Evolutionary conservation across 2,113 vertebrate species (phyloP), one percentile per base, ranked within the genome.

Genomic region (Prunella fulvescens): DNA sequence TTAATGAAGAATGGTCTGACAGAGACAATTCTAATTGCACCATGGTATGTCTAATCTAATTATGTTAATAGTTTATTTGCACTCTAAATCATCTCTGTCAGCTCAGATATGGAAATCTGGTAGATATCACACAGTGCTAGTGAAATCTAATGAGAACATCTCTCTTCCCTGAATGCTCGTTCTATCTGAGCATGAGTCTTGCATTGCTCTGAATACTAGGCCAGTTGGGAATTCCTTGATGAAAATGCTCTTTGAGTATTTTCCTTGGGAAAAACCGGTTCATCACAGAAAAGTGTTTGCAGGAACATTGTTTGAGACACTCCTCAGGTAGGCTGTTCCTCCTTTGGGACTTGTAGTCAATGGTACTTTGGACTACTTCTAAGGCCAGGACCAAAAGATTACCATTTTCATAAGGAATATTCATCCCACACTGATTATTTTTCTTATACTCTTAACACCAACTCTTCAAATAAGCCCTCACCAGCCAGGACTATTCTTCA

Each of bases 1-100:
- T 72, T 96, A 93, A 95, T 95, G 88, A 97, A 93, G 74, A 96
- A 96, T 90, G 39, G 72, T 73, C 92, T 94, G 88, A 94, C 72
- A 90, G 86, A 83, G 51, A 47, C 8, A 6, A 92, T 86, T 90
- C 51, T 96, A 88, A 90, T 93, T 96, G 76, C 85, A 84, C 71
- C 62, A 42, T 54, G 23, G 51, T 93, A 71, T 88, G 82, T 88
- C 92, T 96, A 93, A 92, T 93, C 86, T 93, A 88, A 94, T 94
- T 95, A 95, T 84, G 86, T 64, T 88, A 97, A 95, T 93, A 90
- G 77, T 78, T 91, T 94, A 93, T 94, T 92, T 92, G 91, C 64
- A 74, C 60, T 92, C 83, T 95, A 95, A 96, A 94, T 94, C 91
- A 86, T 92, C 31, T 33, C 40, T 93, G 80, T 94, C 88, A 92